Base-by-base conservation (phyloP, 2,113 vertebrate genomes). In the Actinemys pallida region DNA sequence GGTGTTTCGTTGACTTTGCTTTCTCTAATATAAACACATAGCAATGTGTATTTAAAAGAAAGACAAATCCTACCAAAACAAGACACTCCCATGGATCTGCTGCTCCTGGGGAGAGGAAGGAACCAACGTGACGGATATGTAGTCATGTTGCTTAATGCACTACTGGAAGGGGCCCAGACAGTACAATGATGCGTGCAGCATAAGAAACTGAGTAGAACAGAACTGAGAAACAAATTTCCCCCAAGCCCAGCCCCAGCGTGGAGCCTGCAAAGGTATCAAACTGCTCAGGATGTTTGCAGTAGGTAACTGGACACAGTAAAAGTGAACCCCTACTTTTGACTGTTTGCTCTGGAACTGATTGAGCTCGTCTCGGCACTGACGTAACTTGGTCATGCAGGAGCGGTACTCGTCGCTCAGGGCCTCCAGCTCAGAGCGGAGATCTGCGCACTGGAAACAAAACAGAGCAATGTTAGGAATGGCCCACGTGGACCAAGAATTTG, bases 311-410 rank as follows among this genome's bases (percentile, higher is more conserved):
- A 72, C 2, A 0, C 88, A 47, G 14, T 54, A 29, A 92, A 98
- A 75, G 12, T 96, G 45, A 2, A 96, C 13, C 89, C 97, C 98
- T 97, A 98, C 97, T 96, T 97, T 87, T 2, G 29, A 83, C 39
- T 10, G 94, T 81, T 85, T 88, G 86, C 97, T 93, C 62, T 97
- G 97, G 82, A 14, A 90, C 56, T 69, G 97, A 89, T 95, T 98
- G 80, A 99, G 98, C 91, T 99, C 98, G 0, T 99, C 98, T 13
- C 98, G 98, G 96, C 98, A 99, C 96, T 99, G 98, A 72, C 98
- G 98, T 97, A 99, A 98, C 83, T 98, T 98, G 81, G 24, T 95
- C 97, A 99, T 98, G 97, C 98, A 99, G 94, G 98, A 98, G 86
- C 95, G 98, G 92, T 99, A 99, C 97, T 99, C 99, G 65, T 98